These are phyloP conservation scores for Neopipo cinnamomea DNA, from an alignment of 2,113 vertebrate genomes.

Conservation along the genomic window DNA sequence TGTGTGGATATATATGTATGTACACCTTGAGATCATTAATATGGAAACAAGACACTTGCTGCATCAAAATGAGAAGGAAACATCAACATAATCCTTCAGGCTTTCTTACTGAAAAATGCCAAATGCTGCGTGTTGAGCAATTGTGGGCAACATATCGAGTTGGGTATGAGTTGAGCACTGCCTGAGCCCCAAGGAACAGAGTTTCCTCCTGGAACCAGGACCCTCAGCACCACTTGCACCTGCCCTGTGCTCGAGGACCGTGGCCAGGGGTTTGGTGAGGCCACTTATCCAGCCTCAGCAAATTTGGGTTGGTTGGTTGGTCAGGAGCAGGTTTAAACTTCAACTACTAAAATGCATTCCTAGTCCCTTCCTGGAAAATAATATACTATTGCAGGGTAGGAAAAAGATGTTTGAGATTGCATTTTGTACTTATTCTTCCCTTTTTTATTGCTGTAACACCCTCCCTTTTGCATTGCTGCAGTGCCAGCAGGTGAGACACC, in stretches of 20 bases:
- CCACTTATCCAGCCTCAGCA: neutral
- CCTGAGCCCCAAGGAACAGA: neutral
- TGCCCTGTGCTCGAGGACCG: neutral
- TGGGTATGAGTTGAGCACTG: neutral
- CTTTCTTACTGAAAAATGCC: neutral
- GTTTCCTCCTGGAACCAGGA: neutral
- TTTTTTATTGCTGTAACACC: neutral
- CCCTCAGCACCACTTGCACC: neutral
- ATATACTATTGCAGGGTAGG: neutral
- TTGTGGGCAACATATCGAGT: neutral
- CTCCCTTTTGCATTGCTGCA: neutral
- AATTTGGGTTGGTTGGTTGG: neutral
- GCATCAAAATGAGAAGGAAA: neutral
- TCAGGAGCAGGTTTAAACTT: neutral
- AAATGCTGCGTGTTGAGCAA: neutral
- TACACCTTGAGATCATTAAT: slow-evolving; percentile 16
- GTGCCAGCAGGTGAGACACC: neutral
- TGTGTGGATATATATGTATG: neutral
- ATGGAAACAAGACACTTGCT: slow-evolving; percentile 12
- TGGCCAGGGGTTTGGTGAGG: neutral
- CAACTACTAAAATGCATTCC: neutral
- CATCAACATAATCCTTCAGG: neutral
- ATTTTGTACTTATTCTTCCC: neutral
- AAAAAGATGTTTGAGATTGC: neutral
- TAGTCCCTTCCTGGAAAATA: neutral